Conservation (phyloP, 2,113 vertebrate genomes). For the Syngnathus typhle region DNA sequence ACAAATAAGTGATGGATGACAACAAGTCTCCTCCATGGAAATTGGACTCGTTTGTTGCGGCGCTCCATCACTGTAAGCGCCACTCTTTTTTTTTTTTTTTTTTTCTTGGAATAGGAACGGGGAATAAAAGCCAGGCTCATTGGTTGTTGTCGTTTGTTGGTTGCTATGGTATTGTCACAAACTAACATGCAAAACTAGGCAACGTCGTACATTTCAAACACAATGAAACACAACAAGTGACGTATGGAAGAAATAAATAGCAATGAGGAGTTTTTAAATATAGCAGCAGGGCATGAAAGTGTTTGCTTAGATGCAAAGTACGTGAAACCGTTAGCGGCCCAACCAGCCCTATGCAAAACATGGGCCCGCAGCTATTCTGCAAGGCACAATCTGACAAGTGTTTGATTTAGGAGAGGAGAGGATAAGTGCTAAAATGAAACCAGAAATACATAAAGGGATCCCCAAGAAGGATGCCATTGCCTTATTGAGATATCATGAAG, state of each 20-base stretch:
- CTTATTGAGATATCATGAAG: conserved; percentile 28
- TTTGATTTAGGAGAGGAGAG: conserved; percentile 31
- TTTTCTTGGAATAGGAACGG: not conserved
- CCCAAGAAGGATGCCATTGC: conserved; percentile 4
- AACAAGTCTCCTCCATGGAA: not conserved
- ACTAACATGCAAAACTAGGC: not conserved
- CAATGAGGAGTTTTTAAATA: conserved; percentile 9
- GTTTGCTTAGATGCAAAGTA: conserved; percentile 5
- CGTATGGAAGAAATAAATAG: not conserved
- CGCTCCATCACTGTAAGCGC: conserved; percentile 9
- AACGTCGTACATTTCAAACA: too few relatives aligned
- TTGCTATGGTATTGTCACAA: conserved; percentile 27
- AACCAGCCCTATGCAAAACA: conserved; percentile 35
- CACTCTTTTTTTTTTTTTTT: not conserved
- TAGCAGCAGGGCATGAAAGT: not conserved
- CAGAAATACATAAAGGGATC: conserved; percentile 10
- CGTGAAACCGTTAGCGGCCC: conserved; percentile 21
- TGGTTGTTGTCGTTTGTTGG: conserved; percentile 22
- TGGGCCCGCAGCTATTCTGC: conserved; percentile 32
- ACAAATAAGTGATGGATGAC: not conserved
- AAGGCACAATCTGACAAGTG: conserved; percentile 37
- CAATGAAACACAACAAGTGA: too few relatives aligned
- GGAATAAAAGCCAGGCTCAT: not conserved
- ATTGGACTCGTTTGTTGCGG: not conserved
- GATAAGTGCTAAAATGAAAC: conserved; percentile 18